Evolutionary conservation across 1,140 invertebrate genomes (phyloP).

Genomic region (Drosophila ficusphila): DNA sequence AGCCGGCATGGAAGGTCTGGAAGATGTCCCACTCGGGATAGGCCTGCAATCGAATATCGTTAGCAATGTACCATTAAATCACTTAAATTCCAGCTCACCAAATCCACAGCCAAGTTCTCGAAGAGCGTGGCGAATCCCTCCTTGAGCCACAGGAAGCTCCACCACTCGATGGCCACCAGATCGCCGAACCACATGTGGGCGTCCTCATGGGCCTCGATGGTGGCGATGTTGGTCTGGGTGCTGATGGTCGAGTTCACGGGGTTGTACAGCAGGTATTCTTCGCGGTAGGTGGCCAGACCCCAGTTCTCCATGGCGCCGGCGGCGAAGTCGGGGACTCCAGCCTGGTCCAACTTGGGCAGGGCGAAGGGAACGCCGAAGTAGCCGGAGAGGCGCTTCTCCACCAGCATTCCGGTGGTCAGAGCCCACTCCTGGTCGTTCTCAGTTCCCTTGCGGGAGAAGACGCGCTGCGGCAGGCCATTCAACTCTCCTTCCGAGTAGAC

Average conservation of each 20-base stretch:
- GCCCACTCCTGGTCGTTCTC: slow-evolving; percentile 74
- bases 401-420: slow-evolving; percentile 68
- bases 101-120: slow-evolving; percentile 64
- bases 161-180: slow-evolving; percentile 87
- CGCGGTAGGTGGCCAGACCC: slow-evolving; percentile 80
- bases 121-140: slow-evolving; percentile 86
- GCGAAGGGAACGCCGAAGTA: slow-evolving; percentile 67
- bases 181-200: slow-evolving; percentile 89
- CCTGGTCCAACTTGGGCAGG: slow-evolving; percentile 78
- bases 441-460: slow-evolving; percentile 74
- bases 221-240: slow-evolving; percentile 85
- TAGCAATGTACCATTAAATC: neutral
- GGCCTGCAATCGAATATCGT: slow-evolving; percentile 79
- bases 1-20: slow-evolving; percentile 91
- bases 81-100: slow-evolving; percentile 25
- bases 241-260: slow-evolving; percentile 63
- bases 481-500: slow-evolving; percentile 53
- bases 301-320: slow-evolving; percentile 84
- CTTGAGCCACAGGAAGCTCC: slow-evolving; percentile 87
- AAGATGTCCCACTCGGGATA: slow-evolving; percentile 90
- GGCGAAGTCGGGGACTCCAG: slow-evolving; percentile 77
- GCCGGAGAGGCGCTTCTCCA: slow-evolving; percentile 64
- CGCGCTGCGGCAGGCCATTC: slow-evolving; percentile 79
- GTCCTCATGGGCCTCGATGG: slow-evolving; percentile 87
- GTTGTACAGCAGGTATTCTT: slow-evolving; percentile 75